Evolutionary conservation across 2,888 invertebrate species (phyloP).

Genomic region (Caenorhabditis sulstoni): DNA sequence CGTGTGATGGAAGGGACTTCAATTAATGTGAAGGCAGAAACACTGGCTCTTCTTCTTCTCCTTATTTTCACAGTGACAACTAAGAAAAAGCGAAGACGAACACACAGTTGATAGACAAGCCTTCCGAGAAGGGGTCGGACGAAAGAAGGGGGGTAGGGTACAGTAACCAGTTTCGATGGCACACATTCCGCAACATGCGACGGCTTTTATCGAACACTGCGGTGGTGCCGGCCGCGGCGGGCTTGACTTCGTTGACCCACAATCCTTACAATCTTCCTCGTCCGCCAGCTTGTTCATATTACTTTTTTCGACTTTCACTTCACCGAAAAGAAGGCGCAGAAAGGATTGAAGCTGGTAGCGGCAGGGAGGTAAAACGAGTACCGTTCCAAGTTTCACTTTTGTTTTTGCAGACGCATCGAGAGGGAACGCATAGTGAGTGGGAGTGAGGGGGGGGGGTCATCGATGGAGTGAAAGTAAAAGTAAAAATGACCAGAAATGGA

Average conservation of each 20-base stretch:
- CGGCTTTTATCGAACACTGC: slow-evolving; percentile 46
- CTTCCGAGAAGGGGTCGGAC: neutral
- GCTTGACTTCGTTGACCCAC: slow-evolving; percentile 58
- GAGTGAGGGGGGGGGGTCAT: slow-evolving; percentile 28
- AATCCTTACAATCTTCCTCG: slow-evolving; percentile 37
- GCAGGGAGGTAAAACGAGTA: slow-evolving; percentile 52
- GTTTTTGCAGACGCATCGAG: slow-evolving; percentile 24
- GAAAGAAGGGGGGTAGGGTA: slow-evolving; percentile 30
- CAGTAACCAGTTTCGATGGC: slow-evolving; percentile 61
- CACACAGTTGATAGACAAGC: slow-evolving; percentile 19
- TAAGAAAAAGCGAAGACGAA: slow-evolving; percentile 5
- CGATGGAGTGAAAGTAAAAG: slow-evolving; percentile 45
- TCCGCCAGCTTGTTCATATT: slow-evolving; percentile 52
- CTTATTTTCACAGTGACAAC: neutral
- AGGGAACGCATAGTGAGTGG: neutral
- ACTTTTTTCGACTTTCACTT: slow-evolving; percentile 40
- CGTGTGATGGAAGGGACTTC: neutral
- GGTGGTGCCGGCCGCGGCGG: slow-evolving; percentile 52
- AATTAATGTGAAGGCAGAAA: neutral
- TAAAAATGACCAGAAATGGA: slow-evolving; percentile 56
- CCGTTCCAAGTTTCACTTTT: slow-evolving; percentile 54
- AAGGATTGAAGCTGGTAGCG: slow-evolving; percentile 29
- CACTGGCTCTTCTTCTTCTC: neutral
- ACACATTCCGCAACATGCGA: slow-evolving; percentile 56
- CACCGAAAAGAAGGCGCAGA: slow-evolving; percentile 26